A percentile compares a stretch with the other conserved stretches of the same genome.
These are phyloP conservation scores for Drosophila parvula DNA, from an alignment of 1,140 invertebrate genomes.

Conservation along the genomic window DNA sequence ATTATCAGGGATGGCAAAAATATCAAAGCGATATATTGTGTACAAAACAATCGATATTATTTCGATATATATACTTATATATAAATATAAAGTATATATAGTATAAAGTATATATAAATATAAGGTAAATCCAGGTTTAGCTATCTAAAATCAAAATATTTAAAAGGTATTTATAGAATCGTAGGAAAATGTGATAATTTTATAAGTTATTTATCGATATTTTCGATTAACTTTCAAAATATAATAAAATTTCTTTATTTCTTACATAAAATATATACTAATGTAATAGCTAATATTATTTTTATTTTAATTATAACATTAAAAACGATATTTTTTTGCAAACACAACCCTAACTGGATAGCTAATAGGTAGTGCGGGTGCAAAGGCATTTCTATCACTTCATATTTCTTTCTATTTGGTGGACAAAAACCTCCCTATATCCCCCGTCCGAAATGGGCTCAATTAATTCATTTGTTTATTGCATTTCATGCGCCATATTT, in stretches of 20 bases:
- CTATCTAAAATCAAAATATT: too few relatives aligned
- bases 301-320: too few relatives aligned
- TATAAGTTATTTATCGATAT: not conserved
- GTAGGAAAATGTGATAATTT: too few relatives aligned
- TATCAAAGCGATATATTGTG: not conserved
- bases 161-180: too few relatives aligned
- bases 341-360: not conserved
- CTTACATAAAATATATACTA: too few relatives aligned
- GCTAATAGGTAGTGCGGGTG: not conserved
- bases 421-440: conserved; percentile 4
- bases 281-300: too few relatives aligned
- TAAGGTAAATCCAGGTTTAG: too few relatives aligned
- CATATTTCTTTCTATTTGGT: conserved; percentile 66
- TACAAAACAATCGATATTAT: not conserved
- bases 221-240: not conserved
- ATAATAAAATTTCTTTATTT: too few relatives aligned
- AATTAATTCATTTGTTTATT: conserved; percentile 82
- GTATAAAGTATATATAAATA: too few relatives aligned
- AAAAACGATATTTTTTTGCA: not conserved
- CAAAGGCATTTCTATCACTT: conserved; percentile 64
- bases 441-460: conserved; percentile 24
- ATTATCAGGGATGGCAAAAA: not conserved
- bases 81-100: too few relatives aligned
- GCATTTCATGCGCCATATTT: conserved; percentile 72
- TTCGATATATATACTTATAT: not conserved